A percentile compares a stretch with the other conserved stretches of the same genome.
phyloP scores from a whole-genome alignment of 1,140 invertebrate genomes.

The Bombus breviceps region DNA sequence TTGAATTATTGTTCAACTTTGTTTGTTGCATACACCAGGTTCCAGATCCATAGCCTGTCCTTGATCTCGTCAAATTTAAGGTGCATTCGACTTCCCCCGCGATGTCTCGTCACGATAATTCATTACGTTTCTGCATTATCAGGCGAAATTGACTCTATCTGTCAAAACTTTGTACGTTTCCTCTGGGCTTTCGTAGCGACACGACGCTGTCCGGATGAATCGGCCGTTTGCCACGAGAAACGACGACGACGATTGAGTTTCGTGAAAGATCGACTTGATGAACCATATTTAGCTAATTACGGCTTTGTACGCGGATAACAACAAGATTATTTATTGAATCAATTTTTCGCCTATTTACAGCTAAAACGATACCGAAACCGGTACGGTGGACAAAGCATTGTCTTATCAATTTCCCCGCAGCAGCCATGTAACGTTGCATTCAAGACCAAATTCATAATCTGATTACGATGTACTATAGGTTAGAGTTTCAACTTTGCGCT shows the following conservation, averaged over 20 bases:
- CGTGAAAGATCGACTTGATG: no score
- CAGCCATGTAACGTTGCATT: constrained; percentile 37
- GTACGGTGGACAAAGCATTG: constrained; percentile 29
- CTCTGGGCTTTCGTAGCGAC: no score
- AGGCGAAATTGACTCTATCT: background rate
- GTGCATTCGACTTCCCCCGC: background rate
- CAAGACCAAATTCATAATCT: constrained; percentile 45
- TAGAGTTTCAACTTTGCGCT: constrained; percentile 53
- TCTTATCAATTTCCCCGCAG: constrained; percentile 41
- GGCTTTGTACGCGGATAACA: no score
- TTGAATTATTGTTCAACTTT: constrained; percentile 28
- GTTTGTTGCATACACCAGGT: background rate
- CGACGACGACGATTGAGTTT: no score
- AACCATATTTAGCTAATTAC: no score
- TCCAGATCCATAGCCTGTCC: background rate
- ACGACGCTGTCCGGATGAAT: no score
- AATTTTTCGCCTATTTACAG: background rate
- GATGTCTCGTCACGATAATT: no score
- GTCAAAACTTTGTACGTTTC: no score
- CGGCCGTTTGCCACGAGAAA: no score
- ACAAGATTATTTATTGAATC: background rate
- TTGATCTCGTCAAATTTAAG: background rate
- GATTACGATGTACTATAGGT: constrained; percentile 39
- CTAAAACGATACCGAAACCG: no score
- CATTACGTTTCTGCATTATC: no score